Conservation (phyloP, 1,140 invertebrate species). For the Zophobas atratus region DNA sequence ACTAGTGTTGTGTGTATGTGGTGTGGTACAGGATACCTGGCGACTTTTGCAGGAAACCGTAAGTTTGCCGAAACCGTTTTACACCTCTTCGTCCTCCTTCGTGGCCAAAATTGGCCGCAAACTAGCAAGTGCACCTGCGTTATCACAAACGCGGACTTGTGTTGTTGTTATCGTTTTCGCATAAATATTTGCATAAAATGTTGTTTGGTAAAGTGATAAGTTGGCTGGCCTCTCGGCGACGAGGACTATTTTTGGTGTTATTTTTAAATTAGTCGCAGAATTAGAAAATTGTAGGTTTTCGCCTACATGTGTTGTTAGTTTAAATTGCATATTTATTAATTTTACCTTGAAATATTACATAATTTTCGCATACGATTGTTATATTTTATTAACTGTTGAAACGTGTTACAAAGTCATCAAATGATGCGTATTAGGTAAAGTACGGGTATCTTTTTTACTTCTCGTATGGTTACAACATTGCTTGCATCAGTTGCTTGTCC, state of each 20-base stretch:
- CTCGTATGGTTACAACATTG: too few relatives aligned
- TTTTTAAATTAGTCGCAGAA: conserved; percentile 6
- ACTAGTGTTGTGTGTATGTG: conserved; percentile 47
- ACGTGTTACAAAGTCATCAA: conserved; percentile 14
- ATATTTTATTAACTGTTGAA: not conserved
- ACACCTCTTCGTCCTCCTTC: not conserved
- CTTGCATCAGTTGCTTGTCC: too few relatives aligned
- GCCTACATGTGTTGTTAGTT: conserved; percentile 22
- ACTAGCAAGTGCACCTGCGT: not conserved
- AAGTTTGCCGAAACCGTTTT: conserved; percentile 9
- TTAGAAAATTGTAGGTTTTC: conserved; percentile 19
- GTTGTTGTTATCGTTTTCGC: not conserved
- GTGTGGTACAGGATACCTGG: conserved; percentile 51
- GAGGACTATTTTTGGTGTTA: not conserved
- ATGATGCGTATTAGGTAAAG: not conserved
- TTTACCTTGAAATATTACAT: conserved; percentile 49
- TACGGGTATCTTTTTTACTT: too few relatives aligned
- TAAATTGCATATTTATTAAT: conserved; percentile 37
- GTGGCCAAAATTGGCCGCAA: not conserved
- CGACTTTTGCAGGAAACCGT: conserved; percentile 37
- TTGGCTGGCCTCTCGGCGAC: not conserved
- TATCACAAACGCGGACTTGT: not conserved
- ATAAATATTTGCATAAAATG: conserved; percentile 7
- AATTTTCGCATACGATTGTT: conserved; percentile 24
- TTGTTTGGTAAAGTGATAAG: conserved; percentile 6